Evolutionary conservation across 2,797 vertebrate genomes (phyloP).

Genomic region (Nannoperca obscura): DNA sequence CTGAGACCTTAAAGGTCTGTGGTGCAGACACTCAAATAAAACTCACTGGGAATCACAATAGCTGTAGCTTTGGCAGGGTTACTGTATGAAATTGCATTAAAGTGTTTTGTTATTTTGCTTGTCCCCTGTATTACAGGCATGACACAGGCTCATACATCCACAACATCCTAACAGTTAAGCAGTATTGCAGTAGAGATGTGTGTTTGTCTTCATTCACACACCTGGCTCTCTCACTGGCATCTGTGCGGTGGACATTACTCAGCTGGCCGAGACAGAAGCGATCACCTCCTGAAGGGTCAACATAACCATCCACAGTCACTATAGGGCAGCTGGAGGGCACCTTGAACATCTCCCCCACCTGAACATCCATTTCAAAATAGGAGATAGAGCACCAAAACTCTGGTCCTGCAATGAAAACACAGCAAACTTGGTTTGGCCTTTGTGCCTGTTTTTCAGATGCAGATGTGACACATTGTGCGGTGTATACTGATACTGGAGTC

Average conservation of each 20-base stretch:
- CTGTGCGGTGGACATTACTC: slow-evolving; percentile 86
- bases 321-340: slow-evolving; percentile 85
- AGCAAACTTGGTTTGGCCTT: not conserved
- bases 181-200: not conserved
- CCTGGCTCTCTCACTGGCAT: slow-evolving; percentile 86
- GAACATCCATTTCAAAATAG: slow-evolving; percentile 88
- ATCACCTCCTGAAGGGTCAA: slow-evolving; percentile 86
- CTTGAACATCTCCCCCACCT: slow-evolving; percentile 88
- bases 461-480: not conserved
- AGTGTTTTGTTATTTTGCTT: not conserved
- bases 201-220: slow-evolving; percentile 18
- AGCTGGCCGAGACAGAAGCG: slow-evolving; percentile 87
- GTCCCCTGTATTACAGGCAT: not conserved
- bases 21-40: too few relatives aligned
- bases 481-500: not conserved
- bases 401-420: slow-evolving; percentile 76
- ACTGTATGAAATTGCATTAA: not conserved
- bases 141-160: not conserved
- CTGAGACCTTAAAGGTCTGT: too few relatives aligned
- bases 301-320: slow-evolving; percentile 86
- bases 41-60: too few relatives aligned
- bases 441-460: not conserved
- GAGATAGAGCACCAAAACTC: slow-evolving; percentile 89
- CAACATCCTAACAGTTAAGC: not conserved
- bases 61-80: not conserved